Percentiles rank a stretch among this genome's conserved stretches.
These are phyloP conservation scores for Dicycla oo DNA, from an alignment of 2,888 invertebrate species.

Conservation along the genomic window DNA sequence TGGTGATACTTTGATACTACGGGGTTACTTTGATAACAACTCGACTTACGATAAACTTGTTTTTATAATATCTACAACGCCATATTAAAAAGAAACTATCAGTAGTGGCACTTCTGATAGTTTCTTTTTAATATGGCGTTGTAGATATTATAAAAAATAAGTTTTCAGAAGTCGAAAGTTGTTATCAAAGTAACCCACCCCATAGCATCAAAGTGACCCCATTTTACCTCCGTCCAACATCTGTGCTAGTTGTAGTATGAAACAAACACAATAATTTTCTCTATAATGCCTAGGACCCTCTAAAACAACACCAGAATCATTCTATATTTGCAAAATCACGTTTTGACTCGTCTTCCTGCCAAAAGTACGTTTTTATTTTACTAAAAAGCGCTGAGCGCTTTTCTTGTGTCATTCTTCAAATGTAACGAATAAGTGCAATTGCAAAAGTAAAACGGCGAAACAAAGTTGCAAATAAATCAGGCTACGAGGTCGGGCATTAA, in stretches of 20 bases:
- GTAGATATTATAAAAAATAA: too few relatives aligned
- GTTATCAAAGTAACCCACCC: too few relatives aligned
- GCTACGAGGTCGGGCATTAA: background rate
- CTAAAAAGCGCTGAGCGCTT: conserved; percentile 34
- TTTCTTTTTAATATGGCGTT: too few relatives aligned
- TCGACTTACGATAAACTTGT: too few relatives aligned
- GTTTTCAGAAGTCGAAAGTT: too few relatives aligned
- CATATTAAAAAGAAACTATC: too few relatives aligned
- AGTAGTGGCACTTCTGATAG: too few relatives aligned
- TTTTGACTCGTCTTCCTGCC: conserved; percentile 50
- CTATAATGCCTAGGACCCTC: conserved; percentile 8
- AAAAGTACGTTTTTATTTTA: conserved; percentile 19
- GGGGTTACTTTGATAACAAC: too few relatives aligned
- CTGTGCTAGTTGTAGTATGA: conserved; percentile 9
- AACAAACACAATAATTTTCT: conserved; percentile 7
- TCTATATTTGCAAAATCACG: conserved; percentile 39
- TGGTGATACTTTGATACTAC: too few relatives aligned
- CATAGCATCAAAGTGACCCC: too few relatives aligned
- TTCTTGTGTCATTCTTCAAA: conserved; percentile 30
- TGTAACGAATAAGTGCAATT: conserved; percentile 21
- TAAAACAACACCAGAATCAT: conserved; percentile 21
- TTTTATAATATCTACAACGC: too few relatives aligned
- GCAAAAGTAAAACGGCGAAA: conserved; percentile 17
- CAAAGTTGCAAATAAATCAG: background rate
- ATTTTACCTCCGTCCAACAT: conserved; percentile 8